Percentiles rank a stretch among this genome's conserved stretches.
phyloP scores from a whole-genome alignment of 2,888 invertebrate species.

The Melikaiella ostensackeni region DNA sequence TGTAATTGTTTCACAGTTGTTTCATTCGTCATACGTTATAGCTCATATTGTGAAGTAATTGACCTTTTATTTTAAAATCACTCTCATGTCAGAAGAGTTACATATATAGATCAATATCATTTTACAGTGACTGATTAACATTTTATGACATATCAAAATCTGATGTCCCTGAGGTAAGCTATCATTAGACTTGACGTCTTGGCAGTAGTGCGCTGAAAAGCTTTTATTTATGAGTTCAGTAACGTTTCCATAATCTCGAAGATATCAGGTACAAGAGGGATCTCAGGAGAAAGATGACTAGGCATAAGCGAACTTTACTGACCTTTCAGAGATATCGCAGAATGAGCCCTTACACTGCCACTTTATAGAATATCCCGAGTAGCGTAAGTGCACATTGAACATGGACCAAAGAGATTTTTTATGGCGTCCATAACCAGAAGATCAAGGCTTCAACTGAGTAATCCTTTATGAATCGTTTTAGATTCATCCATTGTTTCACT shows the following conservation, averaged over 20 bases:
- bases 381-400: conserved; percentile 33
- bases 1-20: too few species aligned
- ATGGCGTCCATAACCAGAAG: conserved; percentile 25
- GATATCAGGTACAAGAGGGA: conserved; percentile 36
- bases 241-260: conserved; percentile 31
- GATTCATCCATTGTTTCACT: not conserved
- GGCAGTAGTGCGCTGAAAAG: conserved; percentile 29
- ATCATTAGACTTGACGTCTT: conserved; percentile 8
- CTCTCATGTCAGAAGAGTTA: not conserved
- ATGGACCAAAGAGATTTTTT: conserved; percentile 37
- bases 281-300: conserved; percentile 36
- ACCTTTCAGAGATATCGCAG: conserved; percentile 38
- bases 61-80: not conserved
- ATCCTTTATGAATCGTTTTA: not conserved
- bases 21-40: too few species aligned
- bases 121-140: not conserved
- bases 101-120: not conserved
- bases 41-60: not conserved
- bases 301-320: conserved; percentile 37
- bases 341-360: conserved; percentile 28
- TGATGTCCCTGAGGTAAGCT: not conserved
- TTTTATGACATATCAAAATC: conserved; percentile 21
- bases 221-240: conserved; percentile 37
- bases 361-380: conserved; percentile 32
- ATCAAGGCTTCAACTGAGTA: conserved; percentile 17